These are phyloP conservation scores for Drosophila koepferae DNA, from an alignment of 2,888 invertebrate species.

Conservation along the genomic window DNA sequence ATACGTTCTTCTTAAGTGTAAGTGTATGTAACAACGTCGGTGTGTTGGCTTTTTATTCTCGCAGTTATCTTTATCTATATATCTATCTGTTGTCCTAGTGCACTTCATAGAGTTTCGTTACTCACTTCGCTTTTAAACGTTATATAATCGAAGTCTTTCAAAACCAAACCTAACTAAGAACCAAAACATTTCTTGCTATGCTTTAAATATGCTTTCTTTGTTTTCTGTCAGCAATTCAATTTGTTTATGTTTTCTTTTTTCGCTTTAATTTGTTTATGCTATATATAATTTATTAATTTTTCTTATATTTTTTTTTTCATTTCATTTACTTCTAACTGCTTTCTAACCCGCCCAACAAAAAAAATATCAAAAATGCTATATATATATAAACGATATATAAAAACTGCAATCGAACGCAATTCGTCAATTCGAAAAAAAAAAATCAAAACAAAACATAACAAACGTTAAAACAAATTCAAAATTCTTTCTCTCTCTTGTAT, in stretches of 20 bases:
- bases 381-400: constrained; percentile 32
- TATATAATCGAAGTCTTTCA: constrained; percentile 18
- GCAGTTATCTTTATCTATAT: constrained; percentile 32
- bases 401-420: constrained; percentile 73
- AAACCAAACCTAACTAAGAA: constrained; percentile 21
- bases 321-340: constrained; percentile 66
- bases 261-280: constrained; percentile 29
- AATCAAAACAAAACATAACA: constrained; percentile 3
- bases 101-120: constrained; percentile 33
- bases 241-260: constrained; percentile 49
- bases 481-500: constrained; percentile 73
- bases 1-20: constrained; percentile 34
- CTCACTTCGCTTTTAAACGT: constrained; percentile 24
- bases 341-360: constrained; percentile 61
- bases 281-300: constrained; percentile 60
- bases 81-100: constrained; percentile 57
- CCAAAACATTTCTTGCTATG: constrained; percentile 35
- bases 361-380: constrained; percentile 2
- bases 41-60: constrained; percentile 66
- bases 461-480: constrained; percentile 66
- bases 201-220: constrained; percentile 57
- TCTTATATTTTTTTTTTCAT: constrained; percentile 49
- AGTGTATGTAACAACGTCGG: constrained; percentile 60
- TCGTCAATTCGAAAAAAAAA: constrained; percentile 20
- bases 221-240: constrained; percentile 30